Evolutionary conservation across 2,797 vertebrate genomes (phyloP).

Genomic region (Merluccius polli): DNA sequence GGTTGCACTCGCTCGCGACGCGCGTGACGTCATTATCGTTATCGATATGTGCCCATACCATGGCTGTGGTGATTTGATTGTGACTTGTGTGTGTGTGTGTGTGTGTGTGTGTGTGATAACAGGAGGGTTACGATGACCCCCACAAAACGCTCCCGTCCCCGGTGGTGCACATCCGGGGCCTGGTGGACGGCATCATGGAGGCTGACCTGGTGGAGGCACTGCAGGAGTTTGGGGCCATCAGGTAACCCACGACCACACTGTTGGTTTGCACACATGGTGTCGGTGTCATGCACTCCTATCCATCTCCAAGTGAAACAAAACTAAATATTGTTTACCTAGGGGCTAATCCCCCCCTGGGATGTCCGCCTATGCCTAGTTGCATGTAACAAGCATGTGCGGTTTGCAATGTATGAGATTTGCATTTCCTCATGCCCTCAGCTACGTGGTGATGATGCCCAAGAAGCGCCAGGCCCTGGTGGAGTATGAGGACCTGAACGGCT

Average conservation of each 20-base stretch:
- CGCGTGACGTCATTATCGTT: too few relatives aligned
- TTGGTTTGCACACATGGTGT: neutral
- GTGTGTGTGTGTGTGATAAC: neutral
- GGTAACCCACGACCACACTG: slow-evolving; percentile 67
- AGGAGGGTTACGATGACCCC: slow-evolving; percentile 92
- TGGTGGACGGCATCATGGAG: slow-evolving; percentile 90
- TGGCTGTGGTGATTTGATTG: neutral
- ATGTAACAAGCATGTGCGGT: neutral
- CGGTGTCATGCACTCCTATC: neutral
- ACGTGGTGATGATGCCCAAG: slow-evolving; percentile 97
- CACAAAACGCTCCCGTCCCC: slow-evolving; percentile 92
- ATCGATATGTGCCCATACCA: neutral
- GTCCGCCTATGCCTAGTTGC: too few relatives aligned
- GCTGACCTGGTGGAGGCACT: slow-evolving; percentile 91
- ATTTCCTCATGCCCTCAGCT: slow-evolving; percentile 63
- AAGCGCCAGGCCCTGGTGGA: slow-evolving; percentile 93
- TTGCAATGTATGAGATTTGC: neutral
- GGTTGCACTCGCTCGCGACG: too few relatives aligned
- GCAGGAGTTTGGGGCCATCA: slow-evolving; percentile 92
- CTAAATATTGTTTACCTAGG: neutral
- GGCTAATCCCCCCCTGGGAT: too few relatives aligned
- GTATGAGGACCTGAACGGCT: slow-evolving; percentile 88
- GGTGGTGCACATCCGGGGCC: slow-evolving; percentile 91
- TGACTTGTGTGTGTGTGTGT: too few relatives aligned
- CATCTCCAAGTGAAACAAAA: neutral